Base-by-base conservation (phyloP, 2,888 invertebrate genomes). In the Flexamia atlantica region DNA sequence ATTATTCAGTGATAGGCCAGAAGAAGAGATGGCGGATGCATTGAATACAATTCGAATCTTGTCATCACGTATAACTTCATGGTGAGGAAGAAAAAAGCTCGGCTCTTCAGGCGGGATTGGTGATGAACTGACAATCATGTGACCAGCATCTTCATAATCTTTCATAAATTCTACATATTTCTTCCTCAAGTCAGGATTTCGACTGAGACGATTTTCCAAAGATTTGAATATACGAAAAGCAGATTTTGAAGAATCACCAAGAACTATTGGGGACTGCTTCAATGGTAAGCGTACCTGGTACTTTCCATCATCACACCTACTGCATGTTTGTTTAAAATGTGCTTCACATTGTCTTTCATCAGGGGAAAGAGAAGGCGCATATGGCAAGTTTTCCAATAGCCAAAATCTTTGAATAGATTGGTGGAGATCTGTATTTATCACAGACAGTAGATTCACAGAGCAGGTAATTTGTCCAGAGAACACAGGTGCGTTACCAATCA, bases 21-120 rank as follows among this genome's bases (percentile, higher is more conserved):
- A 4, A 30, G 36, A 40, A 3, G 82, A 30, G 40, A n/a, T 5
- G 0, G 46, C n/a, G n/a, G 82, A 82, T 20, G 70, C 40, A 23
- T 82, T 46, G 17, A 82, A 82, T 42, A 82, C 82, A 10, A 82
- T 50, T 25, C 72, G 17, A 5, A 72, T 68, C 14, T 42, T 60
- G 23, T 82, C 82, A 82, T 82, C 64, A 70, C 42, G 30, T 3
- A 81, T 12, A n/a, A 81, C 81, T n/a, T 40, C 53, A 30, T 81
- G 81, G 36, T 81, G 40, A 25, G 81, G 81, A 17, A 81, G 81
- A 64, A 81, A 81, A 40, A n/a, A 68, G 20, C 70, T 5, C 5
- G 28, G 36, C 32, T 70, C 2, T 28, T 9, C 70, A 17, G 32
- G 70, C 5, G 70, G 30, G 4, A 10, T 5, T 28, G 70, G n/a